Percentiles rank a stretch among this genome's conserved stretches.
phyloP scores from a whole-genome alignment of 2,888 invertebrate genomes.

The Pharmacophagus antenor region DNA sequence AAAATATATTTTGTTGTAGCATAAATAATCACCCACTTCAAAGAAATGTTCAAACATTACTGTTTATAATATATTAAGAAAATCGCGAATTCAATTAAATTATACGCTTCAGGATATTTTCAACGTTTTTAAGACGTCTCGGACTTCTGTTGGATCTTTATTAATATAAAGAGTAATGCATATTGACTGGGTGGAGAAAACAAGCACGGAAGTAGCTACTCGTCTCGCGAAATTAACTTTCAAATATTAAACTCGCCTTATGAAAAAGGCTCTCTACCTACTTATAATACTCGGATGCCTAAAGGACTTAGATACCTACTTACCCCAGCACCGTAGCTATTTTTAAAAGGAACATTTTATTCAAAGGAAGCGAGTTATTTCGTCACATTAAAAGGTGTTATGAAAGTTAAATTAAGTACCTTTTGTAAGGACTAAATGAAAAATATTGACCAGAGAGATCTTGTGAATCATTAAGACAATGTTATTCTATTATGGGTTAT shows the following conservation, averaged over 20 bases:
- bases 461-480: too few species aligned
- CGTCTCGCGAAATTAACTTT: conserved; percentile 72
- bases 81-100: too few species aligned
- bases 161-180: conserved; percentile 28
- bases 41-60: too few species aligned
- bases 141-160: conserved; percentile 4
- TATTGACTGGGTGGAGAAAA: conserved; percentile 28
- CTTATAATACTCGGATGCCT: conserved; percentile 24
- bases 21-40: too few species aligned
- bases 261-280: conserved; percentile 52
- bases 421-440: too few species aligned
- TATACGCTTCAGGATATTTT: too few species aligned
- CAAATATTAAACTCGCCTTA: conserved; percentile 72
- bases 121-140: neutral
- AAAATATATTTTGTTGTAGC: too few species aligned
- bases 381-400: too few species aligned
- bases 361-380: conserved; percentile 6
- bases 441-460: too few species aligned
- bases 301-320: conserved; percentile 29
- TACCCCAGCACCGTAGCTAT: conserved; percentile 11
- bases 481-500: too few species aligned
- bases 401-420: neutral
- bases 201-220: conserved; percentile 37
- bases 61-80: too few species aligned
- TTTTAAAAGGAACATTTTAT: conserved; percentile 19